Evolutionary conservation across 2,888 invertebrate species (phyloP).

Genomic region (Mayetiola destructor): DNA sequence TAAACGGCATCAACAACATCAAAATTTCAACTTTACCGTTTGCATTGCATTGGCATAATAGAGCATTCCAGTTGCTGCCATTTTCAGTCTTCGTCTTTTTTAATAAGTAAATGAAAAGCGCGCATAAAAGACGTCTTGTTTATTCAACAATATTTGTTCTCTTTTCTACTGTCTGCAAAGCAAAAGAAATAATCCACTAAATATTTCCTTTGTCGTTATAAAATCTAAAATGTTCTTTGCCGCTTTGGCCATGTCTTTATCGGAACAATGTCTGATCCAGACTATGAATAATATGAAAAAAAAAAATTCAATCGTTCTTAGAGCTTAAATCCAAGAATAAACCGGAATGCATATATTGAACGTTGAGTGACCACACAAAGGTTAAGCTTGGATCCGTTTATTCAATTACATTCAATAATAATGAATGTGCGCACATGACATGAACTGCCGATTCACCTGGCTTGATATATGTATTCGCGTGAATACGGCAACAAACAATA

Average conservation of each 20-base stretch:
- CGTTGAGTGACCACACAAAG: too few relatives aligned
- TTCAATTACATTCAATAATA: conserved; percentile 7
- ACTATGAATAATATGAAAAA: too few relatives aligned
- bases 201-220: conserved; percentile 7
- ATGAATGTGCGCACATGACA: neutral
- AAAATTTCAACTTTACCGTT: conserved; percentile 2
- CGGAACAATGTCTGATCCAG: too few relatives aligned
- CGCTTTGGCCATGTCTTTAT: too few relatives aligned
- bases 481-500: neutral
- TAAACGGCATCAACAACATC: neutral
- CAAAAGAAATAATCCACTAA: conserved; percentile 11
- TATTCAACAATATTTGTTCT: neutral
- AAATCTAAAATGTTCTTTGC: neutral
- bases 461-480: neutral
- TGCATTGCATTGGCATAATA: conserved; percentile 4
- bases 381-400: too few relatives aligned
- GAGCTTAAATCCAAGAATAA: too few relatives aligned
- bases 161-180: neutral
- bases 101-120: conserved; percentile 8
- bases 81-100: neutral
- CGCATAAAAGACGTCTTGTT: neutral
- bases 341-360: too few relatives aligned
- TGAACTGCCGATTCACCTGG: neutral
- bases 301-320: too few relatives aligned
- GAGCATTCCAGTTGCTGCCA: neutral